Base-by-base conservation (phyloP, 2,888 invertebrate genomes). In the Oscheius sp. region DNA sequence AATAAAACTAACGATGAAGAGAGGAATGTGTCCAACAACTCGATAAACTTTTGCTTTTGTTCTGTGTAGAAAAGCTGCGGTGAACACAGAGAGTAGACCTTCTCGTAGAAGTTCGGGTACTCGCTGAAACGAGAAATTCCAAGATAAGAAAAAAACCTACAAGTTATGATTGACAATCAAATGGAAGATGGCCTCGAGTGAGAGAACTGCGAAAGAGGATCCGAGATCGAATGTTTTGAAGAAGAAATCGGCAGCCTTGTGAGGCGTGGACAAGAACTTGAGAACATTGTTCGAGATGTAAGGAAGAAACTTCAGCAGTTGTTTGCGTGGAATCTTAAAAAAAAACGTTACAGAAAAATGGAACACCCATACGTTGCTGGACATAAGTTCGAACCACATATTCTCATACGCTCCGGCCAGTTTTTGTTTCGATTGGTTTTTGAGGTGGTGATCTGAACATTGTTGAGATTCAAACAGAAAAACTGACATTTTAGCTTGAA, bases 51-150 rank as follows among this genome's bases (percentile, higher is more conserved):
- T 0, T 94, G 93, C 90, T 95, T 94, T 90, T 94, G 95, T 86
- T 95, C 94, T 11, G 94, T 95, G 87, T 94, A 94, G 90, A 97
- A 95, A 86, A 97, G 93, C 86, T 94, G 94, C 0, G 95, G 94
- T 87, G 94, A 94, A 88, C 96, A 94, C 93, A 98, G 93, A 32
- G 94, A 94, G 91, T 98, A 98, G n/a, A 98, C 92, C 87, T 96
- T 95, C 84, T 93, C 93, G 91, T 95, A 98, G 89, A 98, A 95
- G 89, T 95, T 94, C 0, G 97, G 96, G 91, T 96, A 96, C 87
- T 96, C 94, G 78, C 92, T 92, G 89, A n/a, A 90, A 42, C 42
- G 7, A 89, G 47, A 55, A 42, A 42, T 42, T 3, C 42, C 3
- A 42, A 3, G 7, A 42, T 35, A 11, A 35, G 3, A 33, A 33